Base-by-base conservation (phyloP, 2,797 vertebrate genomes). In the Syndactyla subalaris region DNA sequence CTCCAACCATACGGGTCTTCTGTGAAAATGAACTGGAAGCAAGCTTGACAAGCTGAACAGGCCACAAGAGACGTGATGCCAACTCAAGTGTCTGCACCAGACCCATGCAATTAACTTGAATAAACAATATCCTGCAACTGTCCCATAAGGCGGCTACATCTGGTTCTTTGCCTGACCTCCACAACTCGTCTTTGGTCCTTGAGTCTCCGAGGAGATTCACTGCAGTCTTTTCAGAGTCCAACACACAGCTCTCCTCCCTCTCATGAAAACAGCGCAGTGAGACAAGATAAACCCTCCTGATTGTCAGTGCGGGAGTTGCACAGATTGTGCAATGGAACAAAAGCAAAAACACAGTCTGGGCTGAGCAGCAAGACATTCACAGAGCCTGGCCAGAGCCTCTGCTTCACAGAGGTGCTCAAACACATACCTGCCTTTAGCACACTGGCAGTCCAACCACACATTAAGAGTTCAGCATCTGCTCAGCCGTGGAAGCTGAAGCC, bases 11-110 rank as follows among this genome's bases (percentile, higher is more conserved):
- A 93, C 72, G 87, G 79, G 91, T 95, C 74, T 76, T 86, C 67
- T 52, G 74, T 43, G 57, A 79, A 94, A 94, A 92, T 43, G 63
- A 94, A 95, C 76, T 90, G 57, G 84, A 95, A 95, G 88, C 61
- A 78, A 89, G 80, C 94, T 94, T 94, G 96, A 95, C 94, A 95
- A 94, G 80, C 83, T 90, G 71, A 96, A 94, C 93, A 74, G 95
- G 92, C 92, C 93, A 96, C 94, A 82, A 85, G 92, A 94, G 94
- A 93, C 86, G 10, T 0, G 63, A 92, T 95, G 88, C 92, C 95
- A 95, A 82, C 83, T 90, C 52, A 36, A 94, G 90, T 82, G 80
- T 72, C 70, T 89, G 74, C 59, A 88, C 78, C 89, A 93, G 79
- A 46, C 83, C 93, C 91, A 65, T 43, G 90, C 76, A 95, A 94